Evolutionary conservation across 2,797 vertebrate species (phyloP).

Genomic region (Notolepis coatsorum): DNA sequence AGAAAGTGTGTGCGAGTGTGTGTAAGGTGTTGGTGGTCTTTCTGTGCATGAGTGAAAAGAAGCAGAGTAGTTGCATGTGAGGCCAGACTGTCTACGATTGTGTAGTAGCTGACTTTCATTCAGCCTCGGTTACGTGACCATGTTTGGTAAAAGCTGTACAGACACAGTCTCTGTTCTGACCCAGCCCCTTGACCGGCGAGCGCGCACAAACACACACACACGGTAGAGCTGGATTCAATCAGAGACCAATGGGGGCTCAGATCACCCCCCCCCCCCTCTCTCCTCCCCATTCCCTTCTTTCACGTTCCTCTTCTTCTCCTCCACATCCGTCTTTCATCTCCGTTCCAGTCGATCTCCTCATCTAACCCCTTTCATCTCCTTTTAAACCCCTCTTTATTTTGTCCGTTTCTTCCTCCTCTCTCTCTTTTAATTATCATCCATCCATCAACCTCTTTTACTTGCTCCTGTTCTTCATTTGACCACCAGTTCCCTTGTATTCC

Average conservation of each 20-base stretch:
- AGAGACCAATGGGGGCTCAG: constrained; percentile 44
- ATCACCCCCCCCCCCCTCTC: background rate
- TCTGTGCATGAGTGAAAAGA: background rate
- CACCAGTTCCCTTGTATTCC: too few species aligned
- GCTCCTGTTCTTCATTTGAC: too few species aligned
- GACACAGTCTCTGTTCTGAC: constrained; percentile 66
- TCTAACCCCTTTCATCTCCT: constrained; percentile 32
- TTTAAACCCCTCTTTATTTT: constrained; percentile 13
- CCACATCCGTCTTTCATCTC: constrained; percentile 25
- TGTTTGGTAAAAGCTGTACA: constrained; percentile 85
- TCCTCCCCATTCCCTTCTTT: background rate
- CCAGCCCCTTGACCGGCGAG: constrained; percentile 71
- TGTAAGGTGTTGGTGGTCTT: constrained; percentile 39
- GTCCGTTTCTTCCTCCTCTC: constrained; percentile 13
- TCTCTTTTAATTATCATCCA: too few species aligned
- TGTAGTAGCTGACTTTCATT: constrained; percentile 65
- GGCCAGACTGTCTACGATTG: background rate
- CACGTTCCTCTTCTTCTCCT: constrained; percentile 8
- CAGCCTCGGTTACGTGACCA: constrained; percentile 82
- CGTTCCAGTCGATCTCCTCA: constrained; percentile 19
- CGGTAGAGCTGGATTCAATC: constrained; percentile 75
- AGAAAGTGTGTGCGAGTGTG: constrained; percentile 11
- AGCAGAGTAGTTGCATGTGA: background rate
- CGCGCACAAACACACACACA: constrained; percentile 14
- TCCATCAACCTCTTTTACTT: too few species aligned